Base-by-base conservation (phyloP, 2,797 vertebrate genomes). In the Calcarius lapponicus region DNA sequence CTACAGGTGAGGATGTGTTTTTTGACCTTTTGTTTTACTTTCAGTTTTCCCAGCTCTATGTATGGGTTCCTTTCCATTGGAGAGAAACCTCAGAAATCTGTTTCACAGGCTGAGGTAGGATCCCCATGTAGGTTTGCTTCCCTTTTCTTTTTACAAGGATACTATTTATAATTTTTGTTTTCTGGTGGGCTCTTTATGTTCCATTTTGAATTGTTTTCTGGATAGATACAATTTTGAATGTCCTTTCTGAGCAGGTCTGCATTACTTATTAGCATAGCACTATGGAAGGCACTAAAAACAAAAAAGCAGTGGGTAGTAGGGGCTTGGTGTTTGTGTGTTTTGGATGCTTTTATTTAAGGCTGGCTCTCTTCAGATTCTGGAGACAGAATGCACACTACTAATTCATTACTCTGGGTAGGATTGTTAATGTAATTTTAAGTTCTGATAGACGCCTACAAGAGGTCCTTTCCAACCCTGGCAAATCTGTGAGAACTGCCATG, bases 1-100 rank as follows among this genome's bases (percentile, higher is more conserved):
- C 98, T 99, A 9, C 99, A 99, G 98, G 99, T 99, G 92, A 94
- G 78, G 32, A 38, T 65, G 22, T 79, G 16, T 0, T 61, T 85
- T 74, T 71, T 71, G 32, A 42, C 7, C 4, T 62, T 87, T 65
- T 80, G 4, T 36, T 92, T 25, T 40, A 4, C 25, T 58, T 91
- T 42, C 4, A 22, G 13, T 89, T 94, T 83, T 78, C 7, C 2
- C 51, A 9, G 18, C 36, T 81, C 6, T 86, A 1, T 22, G 0
- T 36, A 11, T 69, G 21, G 4, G 1, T 88, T 88, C 12, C 9
- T 81, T 86, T 86, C 22, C 25, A 9, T 28, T 80, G 45, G 24
- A 65, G 32, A 47, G 26, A 58, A 82, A n/a, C 21, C 9, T 88
- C 20, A 61, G 61, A 43, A 82, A 48, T 40, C 16, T 58, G 6